Evolutionary conservation across 1,140 invertebrate species (phyloP).

Genomic region (Triops longicaudatus): DNA sequence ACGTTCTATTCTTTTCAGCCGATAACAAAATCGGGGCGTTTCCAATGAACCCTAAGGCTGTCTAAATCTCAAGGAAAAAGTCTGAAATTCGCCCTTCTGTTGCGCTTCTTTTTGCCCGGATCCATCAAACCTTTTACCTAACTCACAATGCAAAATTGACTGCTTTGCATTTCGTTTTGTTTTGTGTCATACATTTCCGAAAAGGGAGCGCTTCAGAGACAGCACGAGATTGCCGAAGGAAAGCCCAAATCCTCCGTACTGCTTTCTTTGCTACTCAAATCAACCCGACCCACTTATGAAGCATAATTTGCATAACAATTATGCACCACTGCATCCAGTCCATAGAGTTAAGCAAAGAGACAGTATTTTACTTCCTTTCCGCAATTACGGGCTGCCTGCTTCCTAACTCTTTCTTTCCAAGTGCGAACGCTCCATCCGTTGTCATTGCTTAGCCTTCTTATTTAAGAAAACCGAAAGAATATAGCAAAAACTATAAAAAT

Average conservation of each 20-base stretch:
- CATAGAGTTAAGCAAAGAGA: neutral
- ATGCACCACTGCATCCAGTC: neutral
- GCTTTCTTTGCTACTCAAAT: neutral
- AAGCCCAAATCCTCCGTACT: neutral
- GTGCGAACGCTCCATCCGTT: neutral
- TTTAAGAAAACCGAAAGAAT: neutral
- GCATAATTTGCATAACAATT: constrained; percentile 1
- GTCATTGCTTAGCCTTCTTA: neutral
- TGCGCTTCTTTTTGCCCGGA: too few relatives aligned
- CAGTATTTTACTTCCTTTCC: neutral
- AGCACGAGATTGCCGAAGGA: neutral
- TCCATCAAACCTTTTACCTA: neutral
- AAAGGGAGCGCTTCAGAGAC: neutral
- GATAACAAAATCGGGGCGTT: too few relatives aligned
- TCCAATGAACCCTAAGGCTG: too few relatives aligned
- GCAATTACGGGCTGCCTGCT: neutral
- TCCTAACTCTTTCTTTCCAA: neutral
- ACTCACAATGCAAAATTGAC: neutral
- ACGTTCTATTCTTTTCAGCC: too few relatives aligned
- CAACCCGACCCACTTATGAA: neutral
- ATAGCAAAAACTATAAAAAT: too few relatives aligned
- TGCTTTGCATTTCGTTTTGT: neutral
- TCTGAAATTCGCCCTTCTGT: too few relatives aligned
- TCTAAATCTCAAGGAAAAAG: too few relatives aligned
- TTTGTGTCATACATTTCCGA: neutral